Evolutionary conservation across 2,797 vertebrate genomes (phyloP).

Genomic region (Bradypodion ventrale): DNA sequence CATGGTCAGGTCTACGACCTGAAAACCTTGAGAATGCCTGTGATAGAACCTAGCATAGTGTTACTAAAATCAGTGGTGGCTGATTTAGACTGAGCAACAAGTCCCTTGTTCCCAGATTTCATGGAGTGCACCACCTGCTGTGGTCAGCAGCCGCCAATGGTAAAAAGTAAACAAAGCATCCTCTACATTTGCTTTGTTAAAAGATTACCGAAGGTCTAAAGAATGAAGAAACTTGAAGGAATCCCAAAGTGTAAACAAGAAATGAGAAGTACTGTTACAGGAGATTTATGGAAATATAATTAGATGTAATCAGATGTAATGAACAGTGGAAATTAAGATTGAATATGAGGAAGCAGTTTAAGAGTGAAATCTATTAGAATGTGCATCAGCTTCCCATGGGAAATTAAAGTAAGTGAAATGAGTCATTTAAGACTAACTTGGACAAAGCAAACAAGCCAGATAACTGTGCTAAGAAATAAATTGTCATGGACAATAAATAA

Average conservation of each 20-base stretch:
- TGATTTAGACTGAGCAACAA: too few species aligned
- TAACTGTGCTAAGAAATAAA: neutral
- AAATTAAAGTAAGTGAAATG: slow-evolving; percentile 40
- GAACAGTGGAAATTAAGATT: slow-evolving; percentile 41
- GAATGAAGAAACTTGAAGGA: neutral
- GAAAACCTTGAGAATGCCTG: too few species aligned
- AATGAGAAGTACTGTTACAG: neutral
- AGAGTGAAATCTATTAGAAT: neutral
- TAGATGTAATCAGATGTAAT: slow-evolving; percentile 30
- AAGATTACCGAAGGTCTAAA: neutral
- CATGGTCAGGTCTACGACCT: too few species aligned
- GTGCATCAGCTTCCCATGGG: neutral
- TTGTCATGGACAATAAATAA: neutral
- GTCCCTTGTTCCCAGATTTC: too few species aligned
- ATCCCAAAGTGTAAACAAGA: slow-evolving; percentile 9
- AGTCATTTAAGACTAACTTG: neutral
- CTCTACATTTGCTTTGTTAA: neutral
- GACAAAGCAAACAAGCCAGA: slow-evolving; percentile 16
- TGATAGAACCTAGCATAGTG: too few species aligned
- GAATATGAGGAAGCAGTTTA: slow-evolving; percentile 49
- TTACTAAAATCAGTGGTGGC: too few species aligned
- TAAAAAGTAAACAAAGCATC: neutral
- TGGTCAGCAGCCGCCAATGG: too few species aligned
- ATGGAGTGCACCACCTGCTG: too few species aligned
- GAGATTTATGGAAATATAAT: slow-evolving; percentile 27